Percentiles rank a stretch among this genome's conserved stretches.
These are phyloP conservation scores for Alcis repandata DNA, from an alignment of 2,888 invertebrate genomes.

Conservation along the genomic window DNA sequence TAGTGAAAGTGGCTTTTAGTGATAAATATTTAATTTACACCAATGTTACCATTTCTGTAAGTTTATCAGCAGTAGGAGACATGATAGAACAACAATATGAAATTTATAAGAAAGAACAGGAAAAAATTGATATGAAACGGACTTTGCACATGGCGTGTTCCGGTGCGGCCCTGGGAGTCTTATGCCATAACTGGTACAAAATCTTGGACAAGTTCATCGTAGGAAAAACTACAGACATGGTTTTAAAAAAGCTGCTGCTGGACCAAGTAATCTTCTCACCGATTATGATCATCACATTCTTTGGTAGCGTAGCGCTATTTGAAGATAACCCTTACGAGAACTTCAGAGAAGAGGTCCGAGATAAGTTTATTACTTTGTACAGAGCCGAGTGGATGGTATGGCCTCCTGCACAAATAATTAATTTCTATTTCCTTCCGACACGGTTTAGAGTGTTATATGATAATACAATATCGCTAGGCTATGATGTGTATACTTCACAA, in stretches of 20 bases:
- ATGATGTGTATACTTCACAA: slow-evolving; percentile 95
- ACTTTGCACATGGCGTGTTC: slow-evolving; percentile 93
- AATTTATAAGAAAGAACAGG: slow-evolving; percentile 87
- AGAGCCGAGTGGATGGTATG: slow-evolving; percentile 97
- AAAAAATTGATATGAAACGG: slow-evolving; percentile 87
- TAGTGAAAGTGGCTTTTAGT: slow-evolving; percentile 85
- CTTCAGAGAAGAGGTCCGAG: slow-evolving; percentile 89
- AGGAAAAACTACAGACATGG: slow-evolving; percentile 89
- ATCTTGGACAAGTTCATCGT: slow-evolving; percentile 91
- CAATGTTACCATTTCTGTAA: slow-evolving; percentile 93
- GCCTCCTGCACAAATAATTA: slow-evolving; percentile 97
- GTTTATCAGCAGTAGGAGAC: slow-evolving; percentile 93
- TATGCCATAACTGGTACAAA: slow-evolving; percentile 96
- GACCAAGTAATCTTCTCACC: slow-evolving; percentile 97
- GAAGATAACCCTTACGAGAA: slow-evolving; percentile 89
- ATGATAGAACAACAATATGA: slow-evolving; percentile 94
- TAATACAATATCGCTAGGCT: slow-evolving; percentile 94
- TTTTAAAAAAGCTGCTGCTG: slow-evolving; percentile 92
- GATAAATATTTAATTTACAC: slow-evolving; percentile 92
- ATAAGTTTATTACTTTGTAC: slow-evolving; percentile 93
- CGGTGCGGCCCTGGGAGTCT: slow-evolving; percentile 92
- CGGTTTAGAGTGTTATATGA: slow-evolving; percentile 96
- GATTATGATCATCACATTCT: slow-evolving; percentile 92
- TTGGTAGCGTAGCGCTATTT: slow-evolving; percentile 91
- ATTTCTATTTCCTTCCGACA: slow-evolving; percentile 95